phyloP scores from a whole-genome alignment of 2,797 vertebrate species.

The Valencia hispanica region DNA sequence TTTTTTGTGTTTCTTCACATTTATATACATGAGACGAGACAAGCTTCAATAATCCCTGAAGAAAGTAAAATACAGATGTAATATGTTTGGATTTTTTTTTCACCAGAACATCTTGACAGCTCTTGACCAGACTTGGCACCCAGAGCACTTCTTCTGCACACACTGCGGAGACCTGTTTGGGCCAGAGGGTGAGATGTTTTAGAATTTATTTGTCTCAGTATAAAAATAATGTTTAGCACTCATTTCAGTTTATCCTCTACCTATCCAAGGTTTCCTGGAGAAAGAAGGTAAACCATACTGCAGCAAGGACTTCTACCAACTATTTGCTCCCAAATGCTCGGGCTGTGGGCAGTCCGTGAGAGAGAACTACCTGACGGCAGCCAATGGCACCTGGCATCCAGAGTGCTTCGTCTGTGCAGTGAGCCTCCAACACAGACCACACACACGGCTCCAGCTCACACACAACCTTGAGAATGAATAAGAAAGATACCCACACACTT shows the following conservation, averaged over 20 bases:
- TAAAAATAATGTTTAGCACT: conserved; percentile 23
- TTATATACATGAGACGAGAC: conserved; percentile 35
- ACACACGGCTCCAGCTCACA: conserved; percentile 36
- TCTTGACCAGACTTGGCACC: conserved; percentile 91
- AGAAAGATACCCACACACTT: conserved; percentile 67
- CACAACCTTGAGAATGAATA: conserved; percentile 48
- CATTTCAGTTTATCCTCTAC: conserved; percentile 5
- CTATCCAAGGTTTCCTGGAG: conserved; percentile 84
- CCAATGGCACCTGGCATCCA: conserved; percentile 88
- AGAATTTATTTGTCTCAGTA: conserved; percentile 1
- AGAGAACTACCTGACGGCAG: conserved; percentile 89
- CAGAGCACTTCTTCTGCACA: conserved; percentile 93
- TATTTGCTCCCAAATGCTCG: conserved; percentile 90
- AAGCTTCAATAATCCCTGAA: conserved; percentile 28
- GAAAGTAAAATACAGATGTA: conserved; percentile 26
- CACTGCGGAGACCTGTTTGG: conserved; percentile 88
- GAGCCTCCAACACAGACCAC: conserved; percentile 74
- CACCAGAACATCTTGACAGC: conserved; percentile 90
- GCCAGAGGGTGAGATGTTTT: conserved; percentile 78
- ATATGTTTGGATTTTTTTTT: conserved; percentile 36
- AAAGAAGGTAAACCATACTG: conserved; percentile 89
- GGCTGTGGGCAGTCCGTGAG: conserved; percentile 86
- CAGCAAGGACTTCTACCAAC: conserved; percentile 85
- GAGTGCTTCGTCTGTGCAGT: conserved; percentile 93
- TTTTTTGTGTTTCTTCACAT: conserved; percentile 36